Conservation (phyloP, 2,113 vertebrate species). For the Xiphias gladius region DNA sequence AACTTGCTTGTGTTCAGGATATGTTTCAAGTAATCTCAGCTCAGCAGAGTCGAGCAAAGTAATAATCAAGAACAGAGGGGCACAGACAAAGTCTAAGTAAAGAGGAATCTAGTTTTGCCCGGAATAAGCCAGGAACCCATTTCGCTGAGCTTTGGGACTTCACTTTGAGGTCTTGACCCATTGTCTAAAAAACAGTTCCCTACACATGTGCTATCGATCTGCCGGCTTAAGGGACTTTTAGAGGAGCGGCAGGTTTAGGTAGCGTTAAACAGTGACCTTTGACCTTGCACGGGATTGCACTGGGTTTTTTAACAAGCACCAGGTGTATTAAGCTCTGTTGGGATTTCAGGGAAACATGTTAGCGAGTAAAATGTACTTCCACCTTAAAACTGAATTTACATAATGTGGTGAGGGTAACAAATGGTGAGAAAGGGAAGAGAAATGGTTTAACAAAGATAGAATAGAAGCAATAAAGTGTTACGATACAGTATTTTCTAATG, state of each 20-base stretch:
- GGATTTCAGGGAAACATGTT: constrained; percentile 50
- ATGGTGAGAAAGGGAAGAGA: not conserved
- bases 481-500: not conserved
- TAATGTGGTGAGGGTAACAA: not conserved
- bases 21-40: not conserved
- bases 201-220: constrained; percentile 72
- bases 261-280: constrained; percentile 67
- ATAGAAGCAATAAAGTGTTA: not conserved
- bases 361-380: constrained; percentile 21
- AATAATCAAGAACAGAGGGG: not conserved
- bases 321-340: constrained; percentile 58
- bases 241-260: constrained; percentile 73
- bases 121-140: no score
- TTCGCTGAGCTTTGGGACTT: constrained; percentile 15
- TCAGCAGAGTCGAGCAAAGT: not conserved
- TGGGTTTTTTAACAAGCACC: constrained; percentile 70
- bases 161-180: constrained; percentile 36
- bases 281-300: constrained; percentile 59
- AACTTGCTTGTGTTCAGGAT: not conserved
- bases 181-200: constrained; percentile 40
- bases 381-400: constrained; percentile 45
- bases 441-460: not conserved
- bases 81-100: not conserved
- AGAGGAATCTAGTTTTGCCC: no score
- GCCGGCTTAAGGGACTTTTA: constrained; percentile 56